These are phyloP conservation scores for Campylomormyrus numenius DNA, from an alignment of 2,113 vertebrate genomes.

Conservation along the genomic window DNA sequence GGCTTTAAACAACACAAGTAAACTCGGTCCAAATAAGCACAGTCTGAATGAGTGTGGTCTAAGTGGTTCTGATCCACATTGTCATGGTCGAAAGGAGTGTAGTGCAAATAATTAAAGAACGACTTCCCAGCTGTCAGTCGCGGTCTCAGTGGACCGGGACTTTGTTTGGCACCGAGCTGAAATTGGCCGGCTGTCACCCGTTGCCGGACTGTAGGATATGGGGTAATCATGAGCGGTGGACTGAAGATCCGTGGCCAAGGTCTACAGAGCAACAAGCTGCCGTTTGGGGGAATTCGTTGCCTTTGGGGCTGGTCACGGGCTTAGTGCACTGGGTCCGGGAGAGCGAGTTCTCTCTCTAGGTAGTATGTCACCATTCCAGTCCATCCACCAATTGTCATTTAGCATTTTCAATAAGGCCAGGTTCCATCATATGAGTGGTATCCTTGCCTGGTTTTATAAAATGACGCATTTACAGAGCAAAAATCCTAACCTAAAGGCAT, in stretches of 20 bases:
- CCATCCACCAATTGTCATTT: neutral
- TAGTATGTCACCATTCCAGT: neutral
- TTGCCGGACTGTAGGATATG: neutral
- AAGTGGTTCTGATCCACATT: neutral
- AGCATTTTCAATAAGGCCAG: neutral
- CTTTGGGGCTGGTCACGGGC: neutral
- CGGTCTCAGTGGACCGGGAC: neutral
- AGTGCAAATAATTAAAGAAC: neutral
- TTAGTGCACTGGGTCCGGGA: neutral
- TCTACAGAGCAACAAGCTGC: neutral
- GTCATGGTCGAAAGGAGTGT: neutral
- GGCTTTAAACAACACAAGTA: neutral
- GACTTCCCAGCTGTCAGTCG: neutral
- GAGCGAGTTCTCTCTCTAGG: neutral
- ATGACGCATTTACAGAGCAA: neutral
- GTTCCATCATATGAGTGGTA: neutral
- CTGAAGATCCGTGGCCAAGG: neutral
- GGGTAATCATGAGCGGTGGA: neutral
- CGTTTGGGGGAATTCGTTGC: neutral
- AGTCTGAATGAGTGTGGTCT: neutral
- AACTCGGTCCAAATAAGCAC: neutral
- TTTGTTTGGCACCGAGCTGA: neutral
- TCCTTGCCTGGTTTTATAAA: neutral
- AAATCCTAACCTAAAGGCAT: neutral
- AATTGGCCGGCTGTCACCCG: neutral